These are phyloP conservation scores for Lottia gigantea DNA, from an alignment of 2,888 invertebrate genomes.

Conservation along the genomic window DNA sequence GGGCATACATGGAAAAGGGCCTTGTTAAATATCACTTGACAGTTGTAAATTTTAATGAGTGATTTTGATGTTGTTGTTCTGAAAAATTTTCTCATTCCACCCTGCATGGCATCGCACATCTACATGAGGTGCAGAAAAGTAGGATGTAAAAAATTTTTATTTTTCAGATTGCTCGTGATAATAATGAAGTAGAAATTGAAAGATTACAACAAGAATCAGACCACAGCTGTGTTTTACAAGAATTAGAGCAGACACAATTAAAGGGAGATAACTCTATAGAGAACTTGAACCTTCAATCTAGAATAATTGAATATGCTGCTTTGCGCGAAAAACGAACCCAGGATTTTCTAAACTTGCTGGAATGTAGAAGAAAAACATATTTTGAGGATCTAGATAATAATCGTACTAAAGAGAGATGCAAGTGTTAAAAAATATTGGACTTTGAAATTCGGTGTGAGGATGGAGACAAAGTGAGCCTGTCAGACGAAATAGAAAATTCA, in stretches of 20 bases:
- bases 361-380: constrained; percentile 38
- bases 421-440: background rate
- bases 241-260: constrained; percentile 18
- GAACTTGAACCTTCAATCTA: constrained; percentile 27
- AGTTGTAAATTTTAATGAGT: too few relatives aligned
- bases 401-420: background rate
- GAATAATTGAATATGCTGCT: constrained; percentile 39
- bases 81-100: too few relatives aligned
- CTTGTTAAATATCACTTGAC: too few relatives aligned
- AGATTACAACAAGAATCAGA: constrained; percentile 48
- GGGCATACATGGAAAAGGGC: too few relatives aligned
- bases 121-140: too few relatives aligned
- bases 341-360: constrained; percentile 42
- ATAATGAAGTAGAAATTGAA: constrained; percentile 38
- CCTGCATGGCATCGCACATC: too few relatives aligned
- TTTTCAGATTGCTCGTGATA: constrained; percentile 50
- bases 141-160: too few relatives aligned
- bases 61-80: too few relatives aligned
- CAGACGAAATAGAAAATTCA: too few relatives aligned
- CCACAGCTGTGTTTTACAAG: constrained; percentile 42
- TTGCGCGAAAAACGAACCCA: constrained; percentile 43
- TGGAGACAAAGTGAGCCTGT: too few relatives aligned
- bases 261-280: constrained; percentile 12
- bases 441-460: too few relatives aligned
- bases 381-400: constrained; percentile 29